Evolutionary conservation across 2,888 invertebrate species (phyloP), one percentile per base, ranked within the genome.

Genomic region (Drosophila imparisetae): DNA sequence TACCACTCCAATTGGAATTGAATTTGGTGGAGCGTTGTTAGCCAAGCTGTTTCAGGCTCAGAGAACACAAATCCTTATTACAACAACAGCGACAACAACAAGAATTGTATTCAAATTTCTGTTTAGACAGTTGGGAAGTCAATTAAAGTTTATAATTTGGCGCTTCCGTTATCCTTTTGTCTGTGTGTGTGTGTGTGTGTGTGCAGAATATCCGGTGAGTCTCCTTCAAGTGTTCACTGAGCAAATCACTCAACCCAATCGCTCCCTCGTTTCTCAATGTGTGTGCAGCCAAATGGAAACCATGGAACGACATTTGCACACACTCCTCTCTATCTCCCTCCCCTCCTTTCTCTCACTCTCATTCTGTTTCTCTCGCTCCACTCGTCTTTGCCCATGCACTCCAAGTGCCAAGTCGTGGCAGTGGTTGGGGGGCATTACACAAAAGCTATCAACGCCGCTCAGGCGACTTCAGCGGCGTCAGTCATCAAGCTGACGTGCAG

Each of bases 131-230:
- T 66, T 74, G 60, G 32, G 48, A 68, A 67, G 74, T 69, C 79
- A 86, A 77, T 84, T 82, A 81, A 84, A 78, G 84, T 83, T 83
- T 80, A 70, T 77, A 77, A 81, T 78, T 84, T 58, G 54, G 50
- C 66, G 66, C 72, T 84, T 75, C 79, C 81, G 65, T 40, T 62
- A 57, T 70, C 36, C 71, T 45, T 55, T 55, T 49, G 55, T 54
- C 6, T 38, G 29, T 15, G 27, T 27, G 45, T 48, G n/a, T 21
- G n/a, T 29, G 30, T 64, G 29, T 48, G 21, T 15, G 24, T 60
- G 57, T 40, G 30, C 53, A 7, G 62, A 49, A 24, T 50, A 63
- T 67, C 34, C 52, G 49, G 68, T 24, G 42, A 65, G 60, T 52
- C 66, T 66, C 53, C 49, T 32, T 54, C 65, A 55, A 69, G 36